Percentiles rank a stretch among this genome's conserved stretches.
phyloP scores from a whole-genome alignment of 2,888 invertebrate genomes.

The Stenurella melanura region DNA sequence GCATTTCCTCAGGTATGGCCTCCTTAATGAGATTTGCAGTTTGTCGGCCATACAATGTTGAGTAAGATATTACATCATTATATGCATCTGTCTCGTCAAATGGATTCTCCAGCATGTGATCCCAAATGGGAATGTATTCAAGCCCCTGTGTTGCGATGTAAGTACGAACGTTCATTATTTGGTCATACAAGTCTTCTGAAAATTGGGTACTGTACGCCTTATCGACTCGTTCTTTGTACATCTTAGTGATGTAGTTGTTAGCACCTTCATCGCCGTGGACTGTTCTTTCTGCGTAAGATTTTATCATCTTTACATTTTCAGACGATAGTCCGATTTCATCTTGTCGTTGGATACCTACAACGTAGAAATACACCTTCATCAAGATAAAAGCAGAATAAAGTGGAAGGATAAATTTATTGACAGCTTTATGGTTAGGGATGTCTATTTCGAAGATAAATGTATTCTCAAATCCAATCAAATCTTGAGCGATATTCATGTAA shows the following conservation, averaged over 20 bases:
- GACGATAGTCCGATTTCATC: constrained; percentile 13
- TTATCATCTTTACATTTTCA: constrained; percentile 20
- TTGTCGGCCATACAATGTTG: constrained; percentile 21
- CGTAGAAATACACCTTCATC: constrained; percentile 35
- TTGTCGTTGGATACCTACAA: constrained; percentile 21
- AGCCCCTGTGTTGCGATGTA: constrained; percentile 35
- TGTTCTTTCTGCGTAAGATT: constrained; percentile 24
- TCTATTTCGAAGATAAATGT: constrained; percentile 15
- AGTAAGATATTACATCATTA: constrained; percentile 28
- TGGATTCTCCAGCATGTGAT: constrained; percentile 30
- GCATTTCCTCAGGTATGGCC: neutral
- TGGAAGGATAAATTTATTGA: constrained; percentile 24
- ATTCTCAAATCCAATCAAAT: constrained; percentile 25
- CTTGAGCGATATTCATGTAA: constrained; percentile 39
- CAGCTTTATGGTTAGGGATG: constrained; percentile 1
- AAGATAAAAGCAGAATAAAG: constrained; percentile 22
- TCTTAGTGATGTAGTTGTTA: constrained; percentile 21
- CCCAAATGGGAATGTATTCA: constrained; percentile 41
- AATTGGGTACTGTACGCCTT: constrained; percentile 26
- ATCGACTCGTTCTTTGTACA: constrained; percentile 22
- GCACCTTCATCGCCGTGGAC: constrained; percentile 34
- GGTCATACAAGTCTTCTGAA: constrained; percentile 35
- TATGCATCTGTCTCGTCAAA: neutral
- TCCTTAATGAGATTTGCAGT: constrained; percentile 9
- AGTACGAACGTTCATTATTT: constrained; percentile 34